Conservation (phyloP, 2,113 vertebrate genomes). For the Acanthisitta chloris region DNA sequence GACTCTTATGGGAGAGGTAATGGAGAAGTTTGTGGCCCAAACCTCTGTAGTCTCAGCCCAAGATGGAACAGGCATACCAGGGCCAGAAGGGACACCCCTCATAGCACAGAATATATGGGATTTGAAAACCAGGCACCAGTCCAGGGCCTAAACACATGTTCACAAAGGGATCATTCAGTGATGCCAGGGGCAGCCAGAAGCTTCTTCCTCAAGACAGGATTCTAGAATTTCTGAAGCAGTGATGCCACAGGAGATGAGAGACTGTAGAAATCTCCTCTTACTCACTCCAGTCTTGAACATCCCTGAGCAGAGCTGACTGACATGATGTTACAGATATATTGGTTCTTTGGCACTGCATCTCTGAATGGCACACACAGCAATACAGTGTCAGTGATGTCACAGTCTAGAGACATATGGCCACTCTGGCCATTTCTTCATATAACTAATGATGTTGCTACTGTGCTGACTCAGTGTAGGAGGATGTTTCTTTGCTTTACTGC, state of each 20-base stretch:
- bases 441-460: neutral
- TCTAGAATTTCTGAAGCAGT: neutral
- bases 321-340: neutral
- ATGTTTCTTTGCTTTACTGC: neutral
- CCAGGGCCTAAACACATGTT: conserved; percentile 5
- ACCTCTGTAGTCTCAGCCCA: neutral
- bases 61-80: neutral
- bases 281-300: neutral
- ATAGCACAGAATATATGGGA: neutral
- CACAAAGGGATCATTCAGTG: neutral
- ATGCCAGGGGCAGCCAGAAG: neutral
- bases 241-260: neutral
- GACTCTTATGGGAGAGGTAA: conserved; percentile 49
- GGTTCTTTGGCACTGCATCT: neutral
- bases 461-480: neutral
- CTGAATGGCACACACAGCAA: neutral
- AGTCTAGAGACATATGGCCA: fast-evolving
- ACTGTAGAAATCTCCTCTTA: neutral
- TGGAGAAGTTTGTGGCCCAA: conserved; percentile 51
- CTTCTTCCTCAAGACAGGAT: neutral
- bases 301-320: neutral
- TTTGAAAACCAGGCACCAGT: neutral
- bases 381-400: neutral
- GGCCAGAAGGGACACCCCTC: neutral
- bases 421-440: neutral